Evolutionary conservation across 2,888 invertebrate species (phyloP), one percentile per base, ranked within the genome.

Genomic region (Zygaena filipendulae): DNA sequence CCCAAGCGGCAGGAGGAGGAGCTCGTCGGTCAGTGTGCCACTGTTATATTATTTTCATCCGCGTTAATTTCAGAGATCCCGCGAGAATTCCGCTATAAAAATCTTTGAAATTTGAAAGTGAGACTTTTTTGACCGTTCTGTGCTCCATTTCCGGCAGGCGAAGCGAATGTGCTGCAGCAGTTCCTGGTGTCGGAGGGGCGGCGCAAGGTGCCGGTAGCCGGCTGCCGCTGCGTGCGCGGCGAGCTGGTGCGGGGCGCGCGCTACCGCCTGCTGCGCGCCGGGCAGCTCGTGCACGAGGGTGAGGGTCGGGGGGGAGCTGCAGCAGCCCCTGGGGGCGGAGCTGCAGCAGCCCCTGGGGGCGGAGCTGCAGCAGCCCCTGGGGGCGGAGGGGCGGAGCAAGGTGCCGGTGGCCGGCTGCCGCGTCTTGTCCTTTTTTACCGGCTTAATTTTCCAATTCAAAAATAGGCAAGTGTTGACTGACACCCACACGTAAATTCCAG

Each of bases 361-460:
- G n/a, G 91, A 97, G 2, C 60, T 92, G 9, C 89, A 95, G 55
- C 84, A 90, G 49, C 97, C 97, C 61, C 56, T 86, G 30, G 86
- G 97, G 32, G 86, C 85, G 27, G 90, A 91, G 46, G 89, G 90
- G 6, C 87, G 84, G 56, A 87, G 87, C 57, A 91, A 91, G 56
- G 74, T 94, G 2, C 87, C 88, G 0, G 91, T 97, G 8, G 96
- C 96, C 0, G 98, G 97, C 0, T 92, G 94, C 48, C 83, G 90
- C 23, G n/a, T n/a, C n/a, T n/a, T n/a, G n/a, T n/a, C n/a, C n/a
- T n/a, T n/a, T n/a, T n/a, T n/a, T n/a, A n/a, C n/a, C n/a, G n/a
- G n/a, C n/a, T n/a, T n/a, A n/a, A n/a, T n/a, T n/a, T n/a, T n/a
- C n/a, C n/a, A n/a, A n/a, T n/a, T n/a, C n/a, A n/a, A n/a, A n/a